A percentile compares a stretch with the other conserved stretches of the same genome.
Conservation (phyloP, 1,140 invertebrate genomes). For the Himalopsyche phryganea region DNA sequence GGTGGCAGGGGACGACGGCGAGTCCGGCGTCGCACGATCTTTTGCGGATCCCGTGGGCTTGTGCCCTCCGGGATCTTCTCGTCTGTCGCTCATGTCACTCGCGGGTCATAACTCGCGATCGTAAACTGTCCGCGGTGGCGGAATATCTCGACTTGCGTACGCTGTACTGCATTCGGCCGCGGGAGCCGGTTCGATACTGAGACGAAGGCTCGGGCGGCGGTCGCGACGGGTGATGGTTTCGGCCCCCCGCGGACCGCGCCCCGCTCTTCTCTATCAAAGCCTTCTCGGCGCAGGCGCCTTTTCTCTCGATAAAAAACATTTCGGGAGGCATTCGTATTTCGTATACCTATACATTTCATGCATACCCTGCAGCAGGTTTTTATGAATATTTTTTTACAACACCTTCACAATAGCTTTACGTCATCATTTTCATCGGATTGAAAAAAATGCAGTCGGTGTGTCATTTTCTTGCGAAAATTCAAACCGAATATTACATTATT, state of each 20-base stretch:
- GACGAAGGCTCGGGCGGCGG: slow-evolving; percentile 26
- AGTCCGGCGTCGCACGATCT: slow-evolving; percentile 16
- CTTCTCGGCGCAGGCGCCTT: slow-evolving; percentile 22
- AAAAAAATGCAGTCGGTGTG: too few species aligned
- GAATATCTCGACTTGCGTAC: not conserved
- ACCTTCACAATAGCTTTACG: too few species aligned
- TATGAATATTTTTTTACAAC: too few species aligned
- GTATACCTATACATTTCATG: too few species aligned
- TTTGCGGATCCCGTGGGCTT: slow-evolving; percentile 46
- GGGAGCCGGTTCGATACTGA: slow-evolving; percentile 54
- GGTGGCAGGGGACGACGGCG: slow-evolving; percentile 50
- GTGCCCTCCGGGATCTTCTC: slow-evolving; percentile 20
- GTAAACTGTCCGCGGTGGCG: slow-evolving; percentile 8
- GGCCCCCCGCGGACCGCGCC: slow-evolving; percentile 14
- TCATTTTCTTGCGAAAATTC: too few species aligned
- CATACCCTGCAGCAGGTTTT: too few species aligned
- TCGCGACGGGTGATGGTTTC: not conserved
- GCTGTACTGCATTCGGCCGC: slow-evolving; percentile 37
- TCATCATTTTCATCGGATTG: too few species aligned
- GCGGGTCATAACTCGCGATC: slow-evolving; percentile 13
- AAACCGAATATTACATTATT: too few species aligned
- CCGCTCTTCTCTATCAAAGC: slow-evolving; percentile 10
- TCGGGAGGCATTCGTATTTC: too few species aligned
- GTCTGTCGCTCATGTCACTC: slow-evolving; percentile 17
- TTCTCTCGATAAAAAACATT: slow-evolving; percentile 5